Evolutionary conservation across 1,140 invertebrate genomes (phyloP), one percentile per base, ranked within the genome.

Genomic region (Drosophila hydei): DNA sequence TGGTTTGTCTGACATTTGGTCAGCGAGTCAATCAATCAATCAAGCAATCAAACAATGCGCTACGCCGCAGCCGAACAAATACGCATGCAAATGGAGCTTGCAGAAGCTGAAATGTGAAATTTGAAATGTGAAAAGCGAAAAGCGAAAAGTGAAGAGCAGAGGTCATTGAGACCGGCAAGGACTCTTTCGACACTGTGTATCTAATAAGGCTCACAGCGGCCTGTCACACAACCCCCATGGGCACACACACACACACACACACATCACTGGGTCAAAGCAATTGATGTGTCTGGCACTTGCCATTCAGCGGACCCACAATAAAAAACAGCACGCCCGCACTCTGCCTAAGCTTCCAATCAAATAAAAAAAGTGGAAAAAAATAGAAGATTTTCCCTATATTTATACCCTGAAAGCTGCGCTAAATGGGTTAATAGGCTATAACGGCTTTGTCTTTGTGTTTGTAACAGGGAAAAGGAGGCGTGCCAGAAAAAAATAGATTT

Each of bases 21-120:
- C 72, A 68, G 14, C 52, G 18, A 87, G 70, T 80, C 77, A 77
- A 77, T 87, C 65, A 77, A 87, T 85, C 77, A 80, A 87, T 80
- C 81, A 85, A 45, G 43, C 70, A 65, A 67, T 56, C 58, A 71
- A 70, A 73, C 56, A 67, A 7, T 50, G 30, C n/a, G 9, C 8
- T 48, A 14, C 45, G 40, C 56, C 51, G 54, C 56, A 72, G 54
- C 60, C 64, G 52, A 68, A 72, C 58, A 65, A 73, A 80, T 61
- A 71, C 60, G 73, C 70, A 65, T 78, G 60, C 62, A 64, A 71
- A 75, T 45, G 33, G n/a, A 42, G n/a, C 25, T 33, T 19, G 6
- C 4, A 33, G 6, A 51, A 67, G 33, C 50, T 21, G 42, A 16
- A 33, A 33, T 33, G 30, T 33, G 30, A 42, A 33, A 33, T 6